Conservation (phyloP, 1,140 invertebrate species). For the Acromyrmex echinatior region DNA sequence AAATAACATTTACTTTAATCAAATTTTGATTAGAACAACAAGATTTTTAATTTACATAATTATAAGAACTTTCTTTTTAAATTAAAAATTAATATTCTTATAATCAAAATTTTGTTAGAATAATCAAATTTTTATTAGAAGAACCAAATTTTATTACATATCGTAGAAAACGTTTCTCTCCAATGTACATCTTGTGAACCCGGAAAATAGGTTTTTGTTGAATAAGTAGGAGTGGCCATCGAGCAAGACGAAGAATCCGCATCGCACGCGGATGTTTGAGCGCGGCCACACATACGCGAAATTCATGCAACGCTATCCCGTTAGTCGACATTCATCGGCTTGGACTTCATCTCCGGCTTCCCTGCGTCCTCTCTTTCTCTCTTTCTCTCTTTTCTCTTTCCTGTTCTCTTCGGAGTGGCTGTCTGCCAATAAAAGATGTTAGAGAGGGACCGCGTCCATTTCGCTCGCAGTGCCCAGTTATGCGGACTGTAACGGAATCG, state of each 20-base stretch:
- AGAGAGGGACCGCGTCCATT: constrained; percentile 64
- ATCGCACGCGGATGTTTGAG: constrained; percentile 20
- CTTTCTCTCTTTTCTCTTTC: constrained; percentile 22
- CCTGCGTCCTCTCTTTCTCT: constrained; percentile 62
- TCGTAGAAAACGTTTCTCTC: no score
- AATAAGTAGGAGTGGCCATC: constrained; percentile 29
- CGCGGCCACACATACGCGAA: constrained; percentile 68
- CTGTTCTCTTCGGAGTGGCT: constrained; percentile 46
- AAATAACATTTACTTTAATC: no score
- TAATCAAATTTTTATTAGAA: no score
- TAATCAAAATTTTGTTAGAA: no score
- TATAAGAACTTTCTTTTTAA: no score
- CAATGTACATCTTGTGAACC: no score
- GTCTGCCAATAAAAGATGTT: constrained; percentile 70
- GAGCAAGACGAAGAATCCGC: constrained; percentile 22
- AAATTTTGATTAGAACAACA: no score
- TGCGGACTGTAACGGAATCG: constrained; percentile 75
- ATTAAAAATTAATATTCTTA: no score
- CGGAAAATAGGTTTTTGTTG: constrained; percentile 28
- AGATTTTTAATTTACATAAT: no score
- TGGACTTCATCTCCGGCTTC: constrained; percentile 80
- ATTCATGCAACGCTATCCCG: constrained; percentile 82
- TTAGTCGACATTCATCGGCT: constrained; percentile 84
- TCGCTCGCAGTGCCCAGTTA: constrained; percentile 67
- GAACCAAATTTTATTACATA: no score